Conservation (phyloP, 35 echinoderm and acorn worm genomes). For the Lytechinus pictus region DNA sequence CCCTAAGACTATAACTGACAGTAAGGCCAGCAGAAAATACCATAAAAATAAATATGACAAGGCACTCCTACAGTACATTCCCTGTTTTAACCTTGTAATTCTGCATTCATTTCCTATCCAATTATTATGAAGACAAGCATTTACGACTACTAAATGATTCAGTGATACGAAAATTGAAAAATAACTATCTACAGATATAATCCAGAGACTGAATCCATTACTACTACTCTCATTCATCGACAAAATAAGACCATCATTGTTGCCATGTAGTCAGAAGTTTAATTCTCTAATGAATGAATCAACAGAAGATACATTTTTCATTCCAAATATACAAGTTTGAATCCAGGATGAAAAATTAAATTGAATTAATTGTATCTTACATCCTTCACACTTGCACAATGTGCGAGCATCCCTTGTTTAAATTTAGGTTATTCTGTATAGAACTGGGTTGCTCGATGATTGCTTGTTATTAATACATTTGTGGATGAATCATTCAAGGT, state of each 20-base stretch:
- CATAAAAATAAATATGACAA: neutral
- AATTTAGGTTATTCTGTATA: neutral
- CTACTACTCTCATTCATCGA: neutral
- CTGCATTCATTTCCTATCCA: neutral
- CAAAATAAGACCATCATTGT: neutral
- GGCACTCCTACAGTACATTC: neutral
- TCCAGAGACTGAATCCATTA: neutral
- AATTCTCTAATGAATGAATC: neutral
- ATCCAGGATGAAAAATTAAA: slow-evolving; percentile 13
- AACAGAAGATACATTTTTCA: slow-evolving; percentile 14
- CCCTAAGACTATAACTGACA: neutral
- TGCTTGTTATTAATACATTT: slow-evolving; percentile 14
- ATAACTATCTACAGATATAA: neutral
- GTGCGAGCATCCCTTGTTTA: neutral
- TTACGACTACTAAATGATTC: neutral
- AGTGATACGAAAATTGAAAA: neutral
- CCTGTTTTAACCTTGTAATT: neutral
- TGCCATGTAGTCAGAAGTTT: neutral
- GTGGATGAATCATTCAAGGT: neutral
- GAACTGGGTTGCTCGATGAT: neutral
- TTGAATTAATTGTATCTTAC: neutral
- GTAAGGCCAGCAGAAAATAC: neutral
- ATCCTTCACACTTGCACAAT: neutral
- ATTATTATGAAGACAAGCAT: neutral
- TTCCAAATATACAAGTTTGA: neutral